A percentile compares a stretch with the other conserved stretches of the same genome.
Conservation (phyloP, 2,888 invertebrate genomes). For the Scaptomyza reducta region DNA sequence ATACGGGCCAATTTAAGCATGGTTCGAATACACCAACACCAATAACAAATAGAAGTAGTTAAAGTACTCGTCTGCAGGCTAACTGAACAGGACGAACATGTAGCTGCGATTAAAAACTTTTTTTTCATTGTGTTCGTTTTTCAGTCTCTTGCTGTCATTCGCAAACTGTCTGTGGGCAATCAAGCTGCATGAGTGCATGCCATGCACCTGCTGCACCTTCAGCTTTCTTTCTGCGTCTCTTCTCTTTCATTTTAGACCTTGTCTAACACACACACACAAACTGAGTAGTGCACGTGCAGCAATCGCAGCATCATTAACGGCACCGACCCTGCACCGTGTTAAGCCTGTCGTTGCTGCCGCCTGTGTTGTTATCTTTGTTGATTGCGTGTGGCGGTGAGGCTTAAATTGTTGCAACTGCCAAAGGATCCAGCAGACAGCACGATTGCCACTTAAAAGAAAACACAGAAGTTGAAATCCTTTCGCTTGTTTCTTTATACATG, state of each 20-base stretch:
- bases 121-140: conserved; percentile 21
- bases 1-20: conserved; percentile 42
- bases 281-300: conserved; percentile 21
- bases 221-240: conserved; percentile 1
- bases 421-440: conserved; percentile 2
- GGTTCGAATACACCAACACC: conserved; percentile 7
- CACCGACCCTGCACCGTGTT: conserved; percentile 19
- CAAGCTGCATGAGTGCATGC: conserved; percentile 77
- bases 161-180: conserved; percentile 70
- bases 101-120: conserved; percentile 56
- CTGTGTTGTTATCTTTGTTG: conserved; percentile 50
- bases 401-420: conserved; percentile 22
- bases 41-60: conserved; percentile 12
- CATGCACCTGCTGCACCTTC: conserved; percentile 43
- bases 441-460: neutral
- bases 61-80: conserved; percentile 8
- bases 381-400: conserved; percentile 51
- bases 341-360: conserved; percentile 8
- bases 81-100: conserved; percentile 26
- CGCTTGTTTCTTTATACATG: neutral
- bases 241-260: conserved; percentile 13
- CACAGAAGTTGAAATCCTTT: conserved; percentile 8
- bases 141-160: conserved; percentile 47
- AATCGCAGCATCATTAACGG: conserved; percentile 72
- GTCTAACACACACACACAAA: conserved; percentile 21